Percentiles rank a stretch among this genome's conserved stretches.
Conservation (phyloP, 1,140 invertebrate species). For the Ooceraea biroi region DNA sequence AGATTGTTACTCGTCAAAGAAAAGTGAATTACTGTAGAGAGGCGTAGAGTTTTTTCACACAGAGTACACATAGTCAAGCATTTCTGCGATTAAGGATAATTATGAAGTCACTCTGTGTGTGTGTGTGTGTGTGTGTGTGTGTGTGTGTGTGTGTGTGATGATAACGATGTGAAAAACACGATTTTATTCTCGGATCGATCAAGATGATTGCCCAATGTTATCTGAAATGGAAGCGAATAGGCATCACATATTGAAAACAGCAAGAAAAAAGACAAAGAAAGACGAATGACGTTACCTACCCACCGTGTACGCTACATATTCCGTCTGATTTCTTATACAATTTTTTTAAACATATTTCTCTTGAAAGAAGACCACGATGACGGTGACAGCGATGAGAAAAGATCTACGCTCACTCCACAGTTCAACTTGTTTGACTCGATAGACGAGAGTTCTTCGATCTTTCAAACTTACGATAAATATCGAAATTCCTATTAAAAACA, state of each 20-base stretch:
- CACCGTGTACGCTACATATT: constrained; percentile 46
- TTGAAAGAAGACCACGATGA: constrained; percentile 40
- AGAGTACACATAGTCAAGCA: constrained; percentile 18
- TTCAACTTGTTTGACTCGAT: too few species aligned
- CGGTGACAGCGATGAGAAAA: background rate
- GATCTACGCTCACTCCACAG: background rate
- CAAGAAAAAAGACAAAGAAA: constrained; percentile 5
- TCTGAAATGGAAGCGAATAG: constrained; percentile 27
- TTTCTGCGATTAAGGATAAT: constrained; percentile 31
- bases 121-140: background rate
- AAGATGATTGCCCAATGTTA: background rate
- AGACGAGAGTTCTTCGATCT: background rate
- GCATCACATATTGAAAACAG: background rate
- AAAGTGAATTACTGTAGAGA: constrained; percentile 68
- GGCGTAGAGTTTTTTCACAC: constrained; percentile 67
- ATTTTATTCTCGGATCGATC: constrained; percentile 9
- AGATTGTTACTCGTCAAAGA: constrained; percentile 28
- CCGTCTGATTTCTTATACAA: constrained; percentile 68
- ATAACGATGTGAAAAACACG: background rate
- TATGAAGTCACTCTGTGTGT: background rate
- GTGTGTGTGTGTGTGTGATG: constrained; percentile 4
- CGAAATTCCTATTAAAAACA: background rate
- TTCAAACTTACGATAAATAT: background rate
- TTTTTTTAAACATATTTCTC: constrained; percentile 65
- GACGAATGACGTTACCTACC: constrained; percentile 38